Conservation (phyloP, 2,797 vertebrate genomes). For the Pangasius mekongensis region DNA sequence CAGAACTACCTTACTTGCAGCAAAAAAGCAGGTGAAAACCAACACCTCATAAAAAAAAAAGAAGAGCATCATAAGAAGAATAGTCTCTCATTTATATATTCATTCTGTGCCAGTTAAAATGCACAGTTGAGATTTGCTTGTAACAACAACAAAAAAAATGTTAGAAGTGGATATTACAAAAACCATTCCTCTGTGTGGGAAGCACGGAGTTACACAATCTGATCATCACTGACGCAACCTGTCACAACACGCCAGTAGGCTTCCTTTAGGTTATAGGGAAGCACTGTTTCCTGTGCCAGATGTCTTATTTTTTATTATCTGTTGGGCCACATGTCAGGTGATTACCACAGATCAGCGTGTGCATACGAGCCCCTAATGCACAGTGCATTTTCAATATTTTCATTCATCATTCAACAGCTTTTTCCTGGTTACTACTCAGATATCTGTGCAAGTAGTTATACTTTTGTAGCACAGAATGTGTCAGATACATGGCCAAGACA, state of each 20-base stretch:
- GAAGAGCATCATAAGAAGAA: neutral
- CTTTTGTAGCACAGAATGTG: neutral
- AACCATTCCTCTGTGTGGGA: neutral
- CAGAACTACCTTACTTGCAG: neutral
- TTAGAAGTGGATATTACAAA: neutral
- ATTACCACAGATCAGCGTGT: neutral
- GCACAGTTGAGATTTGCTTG: neutral
- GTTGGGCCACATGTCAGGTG: neutral
- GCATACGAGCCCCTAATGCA: neutral
- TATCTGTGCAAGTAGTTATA: neutral
- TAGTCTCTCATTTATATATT: neutral
- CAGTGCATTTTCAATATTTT: neutral
- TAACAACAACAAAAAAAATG: neutral
- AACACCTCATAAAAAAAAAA: neutral
- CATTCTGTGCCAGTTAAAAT: neutral
- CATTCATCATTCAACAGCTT: neutral
- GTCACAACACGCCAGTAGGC: constrained; percentile 1
- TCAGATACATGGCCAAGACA: neutral
- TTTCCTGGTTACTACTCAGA: neutral
- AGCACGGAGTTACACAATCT: neutral
- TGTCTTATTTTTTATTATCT: constrained; percentile 14
- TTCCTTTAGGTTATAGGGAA: neutral
- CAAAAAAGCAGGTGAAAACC: neutral
- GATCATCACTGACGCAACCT: constrained; percentile 20
- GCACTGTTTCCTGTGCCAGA: constrained; percentile 10